phyloP scores from a whole-genome alignment of 2,797 vertebrate species.

The Glyptemys insculpta region DNA sequence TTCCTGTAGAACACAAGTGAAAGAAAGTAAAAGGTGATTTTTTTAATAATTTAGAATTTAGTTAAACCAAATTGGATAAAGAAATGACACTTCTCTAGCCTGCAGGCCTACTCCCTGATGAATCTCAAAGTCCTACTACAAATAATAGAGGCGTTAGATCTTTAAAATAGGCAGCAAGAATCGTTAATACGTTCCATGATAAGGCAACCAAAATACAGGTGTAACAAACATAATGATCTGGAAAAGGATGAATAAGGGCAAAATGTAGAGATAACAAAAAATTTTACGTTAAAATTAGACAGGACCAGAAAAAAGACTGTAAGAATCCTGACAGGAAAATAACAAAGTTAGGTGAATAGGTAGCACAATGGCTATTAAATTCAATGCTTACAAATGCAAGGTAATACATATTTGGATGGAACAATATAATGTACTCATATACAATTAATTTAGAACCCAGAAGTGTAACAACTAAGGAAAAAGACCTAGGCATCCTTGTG shows the following conservation, averaged over 20 bases:
- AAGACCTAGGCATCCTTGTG: neutral
- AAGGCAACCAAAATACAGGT: neutral
- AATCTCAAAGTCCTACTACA: constrained; percentile 15
- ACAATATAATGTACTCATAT: neutral
- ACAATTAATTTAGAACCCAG: neutral
- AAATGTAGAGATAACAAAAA: constrained; percentile 3
- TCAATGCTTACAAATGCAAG: neutral
- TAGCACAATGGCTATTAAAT: neutral
- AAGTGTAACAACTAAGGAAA: neutral
- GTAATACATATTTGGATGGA: neutral
- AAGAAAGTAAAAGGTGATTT: neutral
- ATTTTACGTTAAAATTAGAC: neutral
- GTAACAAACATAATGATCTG: neutral
- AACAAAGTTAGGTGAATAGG: neutral
- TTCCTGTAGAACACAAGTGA: neutral
- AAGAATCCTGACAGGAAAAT: neutral
- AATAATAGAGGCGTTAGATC: neutral
- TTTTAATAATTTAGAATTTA: neutral
- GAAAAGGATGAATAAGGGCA: neutral
- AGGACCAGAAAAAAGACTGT: neutral
- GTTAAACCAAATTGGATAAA: neutral
- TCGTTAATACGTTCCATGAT: constrained; percentile 10
- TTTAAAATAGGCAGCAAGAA: neutral
- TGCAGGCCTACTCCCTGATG: neutral
- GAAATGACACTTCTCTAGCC: neutral